Evolutionary conservation across 2,888 invertebrate genomes (phyloP), one percentile per base, ranked within the genome.

Genomic region (Morinoia aosen): DNA sequence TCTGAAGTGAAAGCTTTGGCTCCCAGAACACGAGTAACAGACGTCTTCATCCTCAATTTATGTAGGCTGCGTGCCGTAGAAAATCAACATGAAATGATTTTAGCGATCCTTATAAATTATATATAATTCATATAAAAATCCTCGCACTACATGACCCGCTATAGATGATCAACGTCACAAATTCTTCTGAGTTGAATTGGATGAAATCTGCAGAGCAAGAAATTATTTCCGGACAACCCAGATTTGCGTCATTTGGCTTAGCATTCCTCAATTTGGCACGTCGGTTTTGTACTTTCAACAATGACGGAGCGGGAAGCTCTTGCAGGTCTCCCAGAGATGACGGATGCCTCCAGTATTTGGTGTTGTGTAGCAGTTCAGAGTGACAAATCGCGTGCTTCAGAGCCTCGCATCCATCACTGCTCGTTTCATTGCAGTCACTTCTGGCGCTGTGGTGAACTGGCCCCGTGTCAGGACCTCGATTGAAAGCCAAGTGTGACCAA

Each of bases 381-480:
- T 90, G 90, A 90, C 90, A 90, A 90, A 90, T 90, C 90, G 48
- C 90, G 90, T 90, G 90, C 90, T 90, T 90, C 90, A 90, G 40
- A 40, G 90, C 39, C 48, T 19, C 90, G 48, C 90, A 90, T 90
- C 39, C 90, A 90, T 90, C 90, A 90, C 19, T 90, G 90, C 48
- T 90, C 39, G 90, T 90, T 90, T 90, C 90, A 90, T 90, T 90
- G 90, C 90, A 90, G 90, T 12, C 90, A 90, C 5, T 90, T 16
- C 12, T 90, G 48, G 40, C 33, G 76, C 76, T 76, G 8, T 33
- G 76, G 76, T 33, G 25, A 76, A 76, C 76, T 76, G 76, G 76
- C 33, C 25, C 25, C 25, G 76, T 76, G 76, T 19, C 76, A 76
- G 76, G 25, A 33, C 25, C 33, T 33, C 19, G 76, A 19, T 76